Evolutionary conservation across 2,888 invertebrate species (phyloP), one percentile per base, ranked within the genome.

Genomic region (Macrosoma leucophasiata): DNA sequence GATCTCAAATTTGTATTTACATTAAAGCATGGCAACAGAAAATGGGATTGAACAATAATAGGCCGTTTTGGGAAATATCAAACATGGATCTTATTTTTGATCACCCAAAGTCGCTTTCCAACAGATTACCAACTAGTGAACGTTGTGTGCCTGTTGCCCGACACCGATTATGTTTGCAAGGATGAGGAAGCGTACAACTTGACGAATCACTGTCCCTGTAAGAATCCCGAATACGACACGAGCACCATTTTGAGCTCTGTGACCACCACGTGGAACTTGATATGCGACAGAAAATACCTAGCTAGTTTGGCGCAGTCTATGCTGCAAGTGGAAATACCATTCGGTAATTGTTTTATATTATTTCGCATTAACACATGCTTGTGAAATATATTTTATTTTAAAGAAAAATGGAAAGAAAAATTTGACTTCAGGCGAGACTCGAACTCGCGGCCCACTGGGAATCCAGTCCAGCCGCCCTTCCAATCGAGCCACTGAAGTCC

Each of bases 261-360:
- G 5, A 82, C 86, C 1, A 86, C 81, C 6, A 81, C 90, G 70
- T 89, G 87, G 87, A 52, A 87, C 51, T 70, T 89, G 18, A 88
- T 89, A 36, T 90, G 90, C 47, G 85, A 85, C 14, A 74, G 72
- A 39, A 66, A 71, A 32, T 78, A 78, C 42, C 52, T 88, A 22
- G 82, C 86, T 1, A 88, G 88, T 55, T 58, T 87, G 10, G 76
- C 82, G 7, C 88, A 88, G 51, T 81, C 86, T 1, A 77, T 84
- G 45, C 61, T 86, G 48, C 88, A 88, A 71, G 63, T 86, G 32
- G 88, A 88, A 23, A 78, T 88, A 30, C 62, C n/a, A n/a, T n/a
- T n/a, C n/a, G n/a, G n/a, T n/a, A n/a, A n/a, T n/a, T n/a, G n/a
- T n/a, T n/a, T n/a, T n/a, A n/a, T n/a, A n/a, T n/a, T n/a, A n/a